Base-by-base conservation (phyloP, 2,113 vertebrate species). In the Alouatta palliata region DNA sequence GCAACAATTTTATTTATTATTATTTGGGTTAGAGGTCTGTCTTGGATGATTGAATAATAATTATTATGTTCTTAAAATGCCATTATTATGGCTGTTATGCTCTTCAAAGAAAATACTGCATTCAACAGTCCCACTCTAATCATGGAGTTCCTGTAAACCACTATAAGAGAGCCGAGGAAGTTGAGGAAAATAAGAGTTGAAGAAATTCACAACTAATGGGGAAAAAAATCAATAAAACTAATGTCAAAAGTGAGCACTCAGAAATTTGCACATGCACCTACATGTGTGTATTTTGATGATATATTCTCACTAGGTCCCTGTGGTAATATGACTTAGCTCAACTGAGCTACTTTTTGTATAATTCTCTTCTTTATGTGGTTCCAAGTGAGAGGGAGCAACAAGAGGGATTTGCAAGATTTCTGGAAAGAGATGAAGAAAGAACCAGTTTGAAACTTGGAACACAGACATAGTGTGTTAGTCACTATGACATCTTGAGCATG, bases 181-280 rank as follows among this genome's bases (percentile, higher is more conserved):
- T 30, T 32, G 45, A 79, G 37, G 61, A n/a, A 37, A 0, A 0
- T 82, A 80, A 71, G 61, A 30, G 27, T 61, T 92, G 66, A 73
- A 73, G 30, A 68, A 23, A n/a, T 43, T 81, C 9, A n/a, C 43
- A 82, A 66, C 12, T 66, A 75, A 52, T 1, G 23, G 23, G 66
- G 20, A 1, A 85, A 84, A 37, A 40, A 58, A 43, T 10, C 54
- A 45, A 0, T 64, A 54, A 66, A 27, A 64, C 8, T 16, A 49
- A 9, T 64, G 32, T 45, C 43, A 75, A 54, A 81, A 52, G 75
- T 81, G 21, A 66, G 52, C 12, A 64, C 5, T 64, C 75, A 32
- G 0, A 27, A 45, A n/a, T 37, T 45, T 20, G 71, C 17, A 8
- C 1, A 0, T 10, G 5, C 1, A 9, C 0, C 10, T 73, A 11